A percentile compares a stretch with the other conserved stretches of the same genome.
Evolutionary conservation across 2,797 vertebrate genomes (phyloP).

Genomic region (Diplodus puntazzo): DNA sequence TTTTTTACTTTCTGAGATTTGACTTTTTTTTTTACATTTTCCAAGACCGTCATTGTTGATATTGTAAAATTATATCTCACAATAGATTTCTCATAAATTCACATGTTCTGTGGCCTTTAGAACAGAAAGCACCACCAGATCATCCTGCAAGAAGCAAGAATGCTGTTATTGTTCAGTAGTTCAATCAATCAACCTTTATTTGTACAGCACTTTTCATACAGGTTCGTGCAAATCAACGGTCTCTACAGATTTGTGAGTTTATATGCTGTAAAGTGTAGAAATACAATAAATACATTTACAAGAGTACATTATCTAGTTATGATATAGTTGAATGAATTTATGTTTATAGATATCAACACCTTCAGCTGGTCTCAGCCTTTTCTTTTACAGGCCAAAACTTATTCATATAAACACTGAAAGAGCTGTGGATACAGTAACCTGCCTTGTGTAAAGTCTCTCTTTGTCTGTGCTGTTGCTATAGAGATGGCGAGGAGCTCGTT

Average conservation of each 20-base stretch:
- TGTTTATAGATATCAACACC: not conserved
- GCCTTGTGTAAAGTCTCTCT: not conserved
- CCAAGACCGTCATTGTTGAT: not conserved
- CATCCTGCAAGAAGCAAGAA: not conserved
- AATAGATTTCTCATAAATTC: not conserved
- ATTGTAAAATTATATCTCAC: conserved; percentile 4
- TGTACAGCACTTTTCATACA: not conserved
- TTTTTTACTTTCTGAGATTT: not conserved
- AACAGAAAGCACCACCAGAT: not conserved
- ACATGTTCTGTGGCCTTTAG: not conserved
- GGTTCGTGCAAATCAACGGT: not conserved
- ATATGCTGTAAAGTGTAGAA: not conserved
- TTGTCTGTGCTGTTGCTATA: conserved; percentile 60
- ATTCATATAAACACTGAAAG: not conserved
- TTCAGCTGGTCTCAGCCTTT: not conserved
- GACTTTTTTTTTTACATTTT: not conserved
- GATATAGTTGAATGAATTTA: not conserved
- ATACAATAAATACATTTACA: no score
- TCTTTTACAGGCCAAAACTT: not conserved
- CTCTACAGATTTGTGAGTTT: not conserved
- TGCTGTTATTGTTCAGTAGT: not conserved
- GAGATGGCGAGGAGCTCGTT: conserved; percentile 81
- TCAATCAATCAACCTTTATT: not conserved
- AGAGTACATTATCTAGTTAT: no score
- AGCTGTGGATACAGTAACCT: conserved; percentile 9